phyloP scores from a whole-genome alignment of 2,797 vertebrate genomes.

The Morus bassanus region DNA sequence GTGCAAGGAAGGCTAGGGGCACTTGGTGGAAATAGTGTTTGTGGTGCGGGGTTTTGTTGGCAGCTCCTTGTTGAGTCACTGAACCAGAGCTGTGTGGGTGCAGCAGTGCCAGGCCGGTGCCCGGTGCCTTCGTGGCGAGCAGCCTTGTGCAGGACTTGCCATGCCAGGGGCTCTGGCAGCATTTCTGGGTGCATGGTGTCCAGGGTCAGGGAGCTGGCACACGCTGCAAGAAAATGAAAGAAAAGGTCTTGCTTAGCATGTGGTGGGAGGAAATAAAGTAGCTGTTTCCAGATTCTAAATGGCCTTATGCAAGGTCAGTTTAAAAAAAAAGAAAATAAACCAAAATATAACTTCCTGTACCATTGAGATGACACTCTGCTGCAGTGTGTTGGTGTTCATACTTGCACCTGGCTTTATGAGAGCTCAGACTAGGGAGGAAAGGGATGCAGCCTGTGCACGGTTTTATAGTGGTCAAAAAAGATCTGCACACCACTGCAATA shows the following conservation, averaged over 20 bases:
- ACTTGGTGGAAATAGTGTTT: neutral
- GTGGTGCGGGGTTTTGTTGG: neutral
- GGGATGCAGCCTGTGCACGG: neutral
- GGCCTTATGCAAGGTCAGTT: neutral
- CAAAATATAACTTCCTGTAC: neutral
- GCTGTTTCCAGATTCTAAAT: neutral
- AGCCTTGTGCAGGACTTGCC: neutral
- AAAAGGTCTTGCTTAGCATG: neutral
- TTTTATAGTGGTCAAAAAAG: neutral
- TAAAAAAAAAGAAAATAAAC: neutral
- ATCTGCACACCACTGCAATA: neutral
- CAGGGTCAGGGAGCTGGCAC: neutral
- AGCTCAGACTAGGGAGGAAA: neutral
- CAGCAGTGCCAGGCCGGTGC: neutral
- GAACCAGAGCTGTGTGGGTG: neutral
- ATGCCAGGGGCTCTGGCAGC: neutral
- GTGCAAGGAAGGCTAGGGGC: neutral
- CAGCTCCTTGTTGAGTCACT: neutral
- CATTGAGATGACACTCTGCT: neutral
- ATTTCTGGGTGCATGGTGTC: rapidly evolving
- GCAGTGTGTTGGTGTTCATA: neutral
- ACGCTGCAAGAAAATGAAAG: neutral
- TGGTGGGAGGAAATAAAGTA: neutral
- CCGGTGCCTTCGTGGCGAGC: rapidly evolving
- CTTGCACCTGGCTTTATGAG: neutral